phyloP scores from a whole-genome alignment of 2,797 vertebrate genomes.

The Argentina silus region DNA sequence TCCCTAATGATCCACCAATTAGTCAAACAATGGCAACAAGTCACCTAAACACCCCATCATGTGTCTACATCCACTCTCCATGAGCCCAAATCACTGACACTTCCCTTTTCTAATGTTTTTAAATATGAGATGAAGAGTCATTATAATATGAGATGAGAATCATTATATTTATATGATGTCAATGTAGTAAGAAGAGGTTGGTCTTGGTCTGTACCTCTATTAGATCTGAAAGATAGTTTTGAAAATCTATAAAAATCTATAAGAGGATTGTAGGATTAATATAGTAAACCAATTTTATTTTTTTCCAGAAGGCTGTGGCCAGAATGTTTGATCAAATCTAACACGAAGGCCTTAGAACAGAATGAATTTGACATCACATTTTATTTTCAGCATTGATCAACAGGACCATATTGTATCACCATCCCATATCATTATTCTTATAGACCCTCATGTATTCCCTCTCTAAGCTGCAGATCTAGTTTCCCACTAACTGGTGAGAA shows the following conservation, averaged over 20 bases:
- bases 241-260: background rate
- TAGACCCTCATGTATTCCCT: background rate
- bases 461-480: background rate
- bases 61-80: slow-evolving; percentile 37
- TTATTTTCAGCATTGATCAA: background rate
- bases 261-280: slow-evolving; percentile 17
- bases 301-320: slow-evolving; percentile 12
- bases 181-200: too few species aligned
- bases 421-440: background rate
- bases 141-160: too few species aligned
- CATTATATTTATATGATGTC: too few species aligned
- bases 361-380: background rate
- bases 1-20: slow-evolving; percentile 75
- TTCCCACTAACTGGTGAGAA: background rate
- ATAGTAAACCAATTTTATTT: slow-evolving; percentile 52
- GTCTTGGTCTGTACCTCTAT: too few species aligned
- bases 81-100: slow-evolving; percentile 27
- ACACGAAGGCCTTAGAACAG: background rate
- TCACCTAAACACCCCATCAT: slow-evolving; percentile 63
- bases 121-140: too few species aligned
- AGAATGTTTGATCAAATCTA: background rate
- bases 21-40: slow-evolving; percentile 68
- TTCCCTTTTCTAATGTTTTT: too few species aligned
- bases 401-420: background rate
- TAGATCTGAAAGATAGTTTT: too few species aligned